phyloP scores from a whole-genome alignment of 2,797 vertebrate genomes.

The Lepilemur ruficaudatus region DNA sequence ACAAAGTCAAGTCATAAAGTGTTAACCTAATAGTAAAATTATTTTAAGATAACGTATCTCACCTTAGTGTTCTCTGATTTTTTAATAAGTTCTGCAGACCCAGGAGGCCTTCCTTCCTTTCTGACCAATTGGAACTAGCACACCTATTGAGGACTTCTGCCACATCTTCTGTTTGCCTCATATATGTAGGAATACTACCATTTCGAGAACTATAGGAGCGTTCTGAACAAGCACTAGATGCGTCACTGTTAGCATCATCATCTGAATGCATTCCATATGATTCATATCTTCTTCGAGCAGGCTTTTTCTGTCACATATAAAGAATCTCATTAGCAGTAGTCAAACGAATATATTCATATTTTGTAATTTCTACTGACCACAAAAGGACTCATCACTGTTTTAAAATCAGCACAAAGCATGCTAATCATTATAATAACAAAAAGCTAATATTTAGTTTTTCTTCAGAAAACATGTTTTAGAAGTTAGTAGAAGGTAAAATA shows the following conservation, averaged over 20 bases:
- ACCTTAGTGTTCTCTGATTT: conserved; percentile 97
- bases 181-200: conserved; percentile 95
- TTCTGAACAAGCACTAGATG: conserved; percentile 97
- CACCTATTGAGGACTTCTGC: conserved; percentile 98
- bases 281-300: conserved; percentile 94
- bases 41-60: not conserved
- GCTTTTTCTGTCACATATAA: conserved; percentile 90
- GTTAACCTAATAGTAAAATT: not conserved
- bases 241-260: conserved; percentile 97
- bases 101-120: conserved; percentile 96
- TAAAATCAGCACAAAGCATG: conserved; percentile 52
- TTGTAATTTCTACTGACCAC: conserved; percentile 5
- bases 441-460: conserved; percentile 47
- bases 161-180: conserved; percentile 97
- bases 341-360: not conserved
- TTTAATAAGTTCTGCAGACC: conserved; percentile 94
- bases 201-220: conserved; percentile 97
- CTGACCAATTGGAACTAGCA: conserved; percentile 98
- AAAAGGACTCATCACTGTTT: not conserved
- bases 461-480: conserved; percentile 45
- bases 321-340: conserved; percentile 60
- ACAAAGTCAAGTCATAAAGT: not conserved
- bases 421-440: conserved; percentile 36
- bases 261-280: conserved; percentile 96
- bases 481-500: conserved; percentile 44